A percentile compares a stretch with the other conserved stretches of the same genome.
These are phyloP conservation scores for Adineta ricciae DNA, from an alignment of 2,888 invertebrate genomes.

Conservation along the genomic window DNA sequence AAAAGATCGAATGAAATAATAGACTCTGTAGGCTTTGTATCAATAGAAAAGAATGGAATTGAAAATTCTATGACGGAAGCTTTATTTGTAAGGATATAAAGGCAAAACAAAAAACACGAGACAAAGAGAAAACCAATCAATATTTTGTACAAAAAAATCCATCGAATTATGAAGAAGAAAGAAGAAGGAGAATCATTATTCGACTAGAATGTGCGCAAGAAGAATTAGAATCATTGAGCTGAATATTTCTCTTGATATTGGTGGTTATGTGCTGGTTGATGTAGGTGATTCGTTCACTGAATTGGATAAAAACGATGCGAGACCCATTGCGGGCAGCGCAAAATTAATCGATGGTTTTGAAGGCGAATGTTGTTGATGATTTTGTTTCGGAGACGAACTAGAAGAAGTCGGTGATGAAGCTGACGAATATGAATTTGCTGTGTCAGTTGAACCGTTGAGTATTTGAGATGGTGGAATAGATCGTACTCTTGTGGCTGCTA, in stretches of 20 bases:
- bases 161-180: neutral
- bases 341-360: neutral
- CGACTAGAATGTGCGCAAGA: neutral
- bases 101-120: neutral
- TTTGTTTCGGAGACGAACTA: neutral
- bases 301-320: neutral
- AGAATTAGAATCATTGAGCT: neutral
- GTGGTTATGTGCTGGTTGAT: neutral
- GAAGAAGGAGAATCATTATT: neutral
- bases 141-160: neutral
- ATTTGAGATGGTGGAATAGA: neutral
- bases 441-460: neutral
- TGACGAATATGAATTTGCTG: neutral
- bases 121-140: neutral
- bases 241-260: neutral
- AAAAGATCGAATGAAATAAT: neutral
- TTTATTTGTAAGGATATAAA: neutral
- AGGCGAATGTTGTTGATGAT: constrained; percentile 18
- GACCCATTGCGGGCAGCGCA: neutral
- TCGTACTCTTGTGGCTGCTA: neutral
- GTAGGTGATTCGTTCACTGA: neutral
- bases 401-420: constrained; percentile 13
- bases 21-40: too few species aligned
- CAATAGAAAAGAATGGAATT: too few species aligned
- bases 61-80: neutral